Percentiles rank a stretch among this genome's conserved stretches.
Conservation (phyloP, 2,797 vertebrate genomes). For the Knipowitschia caucasica region DNA sequence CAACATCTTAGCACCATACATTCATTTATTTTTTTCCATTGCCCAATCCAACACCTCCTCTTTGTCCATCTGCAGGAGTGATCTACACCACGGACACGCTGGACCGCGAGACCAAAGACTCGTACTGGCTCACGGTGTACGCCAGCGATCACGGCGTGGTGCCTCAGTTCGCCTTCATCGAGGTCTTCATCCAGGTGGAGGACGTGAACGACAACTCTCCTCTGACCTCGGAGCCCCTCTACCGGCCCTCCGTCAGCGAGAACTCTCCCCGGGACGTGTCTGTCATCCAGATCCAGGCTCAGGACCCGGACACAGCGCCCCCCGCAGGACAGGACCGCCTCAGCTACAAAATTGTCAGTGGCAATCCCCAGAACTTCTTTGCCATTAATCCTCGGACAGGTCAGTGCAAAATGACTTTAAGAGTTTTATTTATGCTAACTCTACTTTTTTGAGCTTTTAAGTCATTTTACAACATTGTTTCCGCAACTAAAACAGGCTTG, state of each 20-base stretch:
- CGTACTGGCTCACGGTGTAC: conserved; percentile 94
- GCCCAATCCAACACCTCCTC: not conserved
- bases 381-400: conserved; percentile 88
- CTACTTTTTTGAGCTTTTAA: no score
- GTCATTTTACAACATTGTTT: no score
- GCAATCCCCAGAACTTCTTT: conserved; percentile 97
- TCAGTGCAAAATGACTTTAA: conserved; percentile 61
- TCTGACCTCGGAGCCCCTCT: conserved; percentile 88
- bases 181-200: conserved; percentile 91
- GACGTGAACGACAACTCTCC: conserved; percentile 95
- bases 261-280: conserved; percentile 91
- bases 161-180: conserved; percentile 86
- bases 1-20: no score
- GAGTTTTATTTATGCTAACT: not conserved
- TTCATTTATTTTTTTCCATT: no score
- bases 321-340: conserved; percentile 74
- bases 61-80: conserved; percentile 73
- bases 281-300: conserved; percentile 90
- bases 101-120: conserved; percentile 91
- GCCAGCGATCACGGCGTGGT: conserved; percentile 91
- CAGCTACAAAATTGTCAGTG: conserved; percentile 87
- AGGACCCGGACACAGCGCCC: conserved; percentile 85
- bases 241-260: conserved; percentile 83
- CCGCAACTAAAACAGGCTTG: no score
- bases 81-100: conserved; percentile 91